Base-by-base conservation (phyloP, 2,888 invertebrate species). In the Molorchus minor region DNA sequence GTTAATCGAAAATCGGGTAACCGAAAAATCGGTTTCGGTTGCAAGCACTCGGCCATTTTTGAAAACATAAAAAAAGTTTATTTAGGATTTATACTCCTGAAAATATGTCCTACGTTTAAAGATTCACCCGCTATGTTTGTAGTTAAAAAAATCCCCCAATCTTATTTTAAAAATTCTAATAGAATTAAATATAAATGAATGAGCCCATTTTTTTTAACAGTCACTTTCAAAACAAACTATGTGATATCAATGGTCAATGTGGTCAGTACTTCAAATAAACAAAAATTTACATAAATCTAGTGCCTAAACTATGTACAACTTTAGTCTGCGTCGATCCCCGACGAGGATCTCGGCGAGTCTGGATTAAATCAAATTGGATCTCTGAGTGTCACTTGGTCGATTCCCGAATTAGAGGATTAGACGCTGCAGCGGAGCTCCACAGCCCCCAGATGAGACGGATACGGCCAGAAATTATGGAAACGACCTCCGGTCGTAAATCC, bases 241-340 rank as follows among this genome's bases (percentile, higher is more conserved):
- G 20, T 41, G 17, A 5, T 3, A 8, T 2, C 20, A 10, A n/a
- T 41, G 12, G 17, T 10, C 4, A 19, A 20, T 41, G 2, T 20
- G 41, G 10, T 21, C n/a, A 35, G 21, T 36, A 35, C 47, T 35
- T 47, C 47, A 47, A 47, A 13, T 29, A 47, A 47, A 47, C 33
- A 47, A 47, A 47, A 46, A 19, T 20, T 1, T 20, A 7, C 47
- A 19, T 47, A 36, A 33, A 30, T 33, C 45, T 19, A 4, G n/a
- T 33, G 33, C 19, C 15, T 45, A 15, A 15, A 44, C 44, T 29
- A 12, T n/a, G n/a, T n/a, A n/a, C n/a, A n/a, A n/a, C n/a, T n/a
- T n/a, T n/a, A n/a, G n/a, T n/a, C n/a, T n/a, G n/a, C n/a, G n/a
- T n/a, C 4, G 8, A 25, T 25, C 25, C 25, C 25, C 25, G 25